phyloP scores from a whole-genome alignment of 2,888 invertebrate genomes.

The Ochropleura leucogaster region DNA sequence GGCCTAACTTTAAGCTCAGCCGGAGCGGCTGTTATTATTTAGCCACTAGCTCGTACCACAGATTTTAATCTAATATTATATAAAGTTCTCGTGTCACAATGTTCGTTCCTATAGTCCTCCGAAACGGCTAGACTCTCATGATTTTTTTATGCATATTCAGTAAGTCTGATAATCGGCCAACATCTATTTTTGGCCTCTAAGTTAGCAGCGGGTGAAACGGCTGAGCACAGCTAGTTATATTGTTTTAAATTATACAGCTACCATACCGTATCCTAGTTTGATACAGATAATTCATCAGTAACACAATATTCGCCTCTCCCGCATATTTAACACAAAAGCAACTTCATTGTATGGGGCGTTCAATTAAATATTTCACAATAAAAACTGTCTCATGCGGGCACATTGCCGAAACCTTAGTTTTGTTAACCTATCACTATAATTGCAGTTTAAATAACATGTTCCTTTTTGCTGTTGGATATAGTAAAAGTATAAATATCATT shows the following conservation, averaged over 20 bases:
- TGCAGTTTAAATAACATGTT: background rate
- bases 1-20: too few species aligned
- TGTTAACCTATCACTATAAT: background rate
- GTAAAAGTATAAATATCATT: background rate
- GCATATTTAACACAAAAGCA: constrained; percentile 31
- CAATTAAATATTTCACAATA: constrained; percentile 33
- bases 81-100: too few species aligned
- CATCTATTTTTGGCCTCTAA: too few species aligned
- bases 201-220: too few species aligned
- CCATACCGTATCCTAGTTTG: background rate
- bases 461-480: background rate
- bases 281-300: constrained; percentile 7
- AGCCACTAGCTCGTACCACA: too few species aligned
- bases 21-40: too few species aligned
- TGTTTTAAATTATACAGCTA: background rate
- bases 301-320: constrained; percentile 23
- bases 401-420: constrained; percentile 22
- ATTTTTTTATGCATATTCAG: too few species aligned
- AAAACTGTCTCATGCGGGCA: constrained; percentile 36
- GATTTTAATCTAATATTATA: too few species aligned
- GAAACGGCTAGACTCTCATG: too few species aligned
- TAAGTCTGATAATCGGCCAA: too few species aligned
- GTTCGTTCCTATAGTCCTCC: too few species aligned
- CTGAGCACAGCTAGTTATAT: too few species aligned
- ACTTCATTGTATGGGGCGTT: constrained; percentile 5